A percentile compares a stretch with the other conserved stretches of the same genome.
Evolutionary conservation across 1,140 invertebrate genomes (phyloP).

Genomic region (Trichomalopsis sarcophagae): DNA sequence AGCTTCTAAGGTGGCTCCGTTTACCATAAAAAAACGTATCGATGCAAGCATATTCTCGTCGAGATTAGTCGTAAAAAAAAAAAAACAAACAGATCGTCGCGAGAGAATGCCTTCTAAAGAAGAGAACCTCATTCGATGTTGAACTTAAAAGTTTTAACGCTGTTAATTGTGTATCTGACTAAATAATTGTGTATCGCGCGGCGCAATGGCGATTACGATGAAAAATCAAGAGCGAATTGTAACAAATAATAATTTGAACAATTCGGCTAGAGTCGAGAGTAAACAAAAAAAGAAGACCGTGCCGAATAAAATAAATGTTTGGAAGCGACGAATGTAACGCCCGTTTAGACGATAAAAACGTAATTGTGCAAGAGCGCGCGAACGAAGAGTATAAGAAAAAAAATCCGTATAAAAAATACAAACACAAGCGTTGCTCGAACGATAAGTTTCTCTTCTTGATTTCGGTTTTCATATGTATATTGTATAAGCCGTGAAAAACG

Average conservation of each 20-base stretch:
- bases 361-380: conserved; percentile 50
- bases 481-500: conserved; percentile 37
- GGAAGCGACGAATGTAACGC: conserved; percentile 41
- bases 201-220: conserved; percentile 28
- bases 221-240: conserved; percentile 5
- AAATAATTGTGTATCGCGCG: conserved; percentile 53
- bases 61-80: conserved; percentile 54
- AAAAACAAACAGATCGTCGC: conserved; percentile 68
- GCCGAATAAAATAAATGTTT: conserved; percentile 29
- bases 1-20: conserved; percentile 48
- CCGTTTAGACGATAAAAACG: conserved; percentile 42
- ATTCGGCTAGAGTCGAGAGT: conserved; percentile 49
- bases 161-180: conserved; percentile 71
- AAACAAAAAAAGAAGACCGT: conserved; percentile 27
- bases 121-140: conserved; percentile 74
- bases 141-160: conserved; percentile 74
- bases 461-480: conserved; percentile 43
- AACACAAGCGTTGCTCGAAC: conserved; percentile 47
- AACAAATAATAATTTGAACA: conserved; percentile 24
- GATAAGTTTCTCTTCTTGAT: conserved; percentile 52
- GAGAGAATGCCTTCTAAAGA: conserved; percentile 67
- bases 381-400: conserved; percentile 46
- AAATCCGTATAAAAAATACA: conserved; percentile 49
- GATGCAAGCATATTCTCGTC: conserved; percentile 52
- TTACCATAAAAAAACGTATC: conserved; percentile 42